Evolutionary conservation across 2,113 vertebrate genomes (phyloP).

Genomic region (Stigmatopora argus): DNA sequence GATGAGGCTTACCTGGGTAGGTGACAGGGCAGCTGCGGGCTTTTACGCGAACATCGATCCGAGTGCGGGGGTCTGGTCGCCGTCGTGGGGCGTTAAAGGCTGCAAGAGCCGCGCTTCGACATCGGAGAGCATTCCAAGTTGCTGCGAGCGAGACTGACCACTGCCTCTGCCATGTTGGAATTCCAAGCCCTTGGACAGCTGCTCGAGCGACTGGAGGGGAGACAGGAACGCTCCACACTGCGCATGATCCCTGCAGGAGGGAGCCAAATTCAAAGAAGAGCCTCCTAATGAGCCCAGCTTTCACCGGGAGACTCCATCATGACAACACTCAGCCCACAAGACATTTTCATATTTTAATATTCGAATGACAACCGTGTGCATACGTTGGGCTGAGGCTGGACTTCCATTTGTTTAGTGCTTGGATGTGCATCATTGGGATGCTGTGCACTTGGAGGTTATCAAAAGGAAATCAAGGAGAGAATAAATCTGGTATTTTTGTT

Average conservation of each 20-base stretch:
- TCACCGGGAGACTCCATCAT: constrained; percentile 17
- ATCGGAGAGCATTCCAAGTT: constrained; percentile 97
- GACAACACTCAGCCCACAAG: neutral
- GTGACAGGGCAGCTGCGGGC: constrained; percentile 73
- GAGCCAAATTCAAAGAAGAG: constrained; percentile 92
- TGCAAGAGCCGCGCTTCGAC: constrained; percentile 74
- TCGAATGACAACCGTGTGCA: constrained; percentile 16
- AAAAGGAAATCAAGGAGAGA: neutral
- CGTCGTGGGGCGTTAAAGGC: constrained; percentile 46
- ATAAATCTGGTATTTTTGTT: neutral
- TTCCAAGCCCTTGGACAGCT: constrained; percentile 97
- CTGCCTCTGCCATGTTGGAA: constrained; percentile 99
- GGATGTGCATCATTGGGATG: neutral
- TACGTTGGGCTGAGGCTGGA: neutral
- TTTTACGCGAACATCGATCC: constrained; percentile 86
- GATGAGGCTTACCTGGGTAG: constrained; percentile 84
- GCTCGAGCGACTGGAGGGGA: constrained; percentile 80
- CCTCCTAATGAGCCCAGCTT: constrained; percentile 45
- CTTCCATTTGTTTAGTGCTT: neutral
- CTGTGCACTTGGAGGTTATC: neutral
- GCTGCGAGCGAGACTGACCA: constrained; percentile 89
- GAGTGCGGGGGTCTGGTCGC: constrained; percentile 72
- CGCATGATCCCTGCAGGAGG: constrained; percentile 82
- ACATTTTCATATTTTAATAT: constrained; percentile 10
- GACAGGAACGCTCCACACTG: constrained; percentile 76